These are phyloP conservation scores for Symphodus melops DNA, from an alignment of 2,113 vertebrate species.

Conservation along the genomic window DNA sequence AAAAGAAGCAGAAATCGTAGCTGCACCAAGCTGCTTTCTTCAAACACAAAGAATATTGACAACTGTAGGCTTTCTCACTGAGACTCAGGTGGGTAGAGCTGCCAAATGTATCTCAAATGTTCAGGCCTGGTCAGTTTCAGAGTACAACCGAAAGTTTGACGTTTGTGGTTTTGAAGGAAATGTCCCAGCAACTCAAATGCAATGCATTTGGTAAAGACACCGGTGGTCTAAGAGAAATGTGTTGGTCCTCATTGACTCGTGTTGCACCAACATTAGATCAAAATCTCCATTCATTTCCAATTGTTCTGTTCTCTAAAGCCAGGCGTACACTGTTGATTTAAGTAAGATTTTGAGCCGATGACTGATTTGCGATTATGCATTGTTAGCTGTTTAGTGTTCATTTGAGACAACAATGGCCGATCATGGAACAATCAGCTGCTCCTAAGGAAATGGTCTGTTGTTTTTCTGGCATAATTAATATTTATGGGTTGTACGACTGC, in stretches of 20 bases:
- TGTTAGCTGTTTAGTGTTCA: too few relatives aligned
- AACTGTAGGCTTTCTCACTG: background rate
- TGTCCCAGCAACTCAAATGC: background rate
- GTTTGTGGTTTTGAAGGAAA: background rate
- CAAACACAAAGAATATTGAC: background rate
- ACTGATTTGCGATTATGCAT: too few relatives aligned
- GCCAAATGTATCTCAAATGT: too few relatives aligned
- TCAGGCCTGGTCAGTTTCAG: background rate
- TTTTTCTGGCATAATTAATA: too few relatives aligned
- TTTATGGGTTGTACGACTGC: too few relatives aligned
- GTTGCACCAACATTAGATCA: background rate
- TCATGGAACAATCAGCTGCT: too few relatives aligned
- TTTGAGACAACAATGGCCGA: too few relatives aligned
- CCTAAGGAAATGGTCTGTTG: too few relatives aligned
- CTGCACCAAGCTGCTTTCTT: background rate
- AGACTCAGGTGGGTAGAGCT: background rate
- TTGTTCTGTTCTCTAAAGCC: too few relatives aligned
- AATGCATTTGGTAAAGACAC: background rate
- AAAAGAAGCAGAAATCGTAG: background rate
- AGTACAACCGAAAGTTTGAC: background rate
- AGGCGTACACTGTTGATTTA: too few relatives aligned
- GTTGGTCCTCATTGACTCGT: background rate
- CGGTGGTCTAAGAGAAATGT: background rate
- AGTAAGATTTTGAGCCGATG: too few relatives aligned
- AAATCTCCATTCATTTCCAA: background rate